phyloP scores from a whole-genome alignment of 2,888 invertebrate species.

The Parthenolecanium corni region DNA sequence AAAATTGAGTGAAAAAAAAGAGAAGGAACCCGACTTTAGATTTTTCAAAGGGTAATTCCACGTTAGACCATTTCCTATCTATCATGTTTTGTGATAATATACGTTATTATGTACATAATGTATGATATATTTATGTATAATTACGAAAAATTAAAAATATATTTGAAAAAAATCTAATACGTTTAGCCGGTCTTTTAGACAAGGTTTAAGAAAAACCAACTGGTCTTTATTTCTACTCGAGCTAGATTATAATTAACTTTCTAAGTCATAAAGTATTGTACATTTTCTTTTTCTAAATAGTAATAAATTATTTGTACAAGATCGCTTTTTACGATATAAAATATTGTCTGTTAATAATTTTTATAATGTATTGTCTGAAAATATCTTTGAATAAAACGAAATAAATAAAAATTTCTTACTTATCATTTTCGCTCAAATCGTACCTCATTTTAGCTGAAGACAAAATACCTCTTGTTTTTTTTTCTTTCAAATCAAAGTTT shows the following conservation, averaged over 20 bases:
- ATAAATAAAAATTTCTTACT: conserved; percentile 17
- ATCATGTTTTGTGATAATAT: conserved; percentile 27
- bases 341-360: conserved; percentile 28
- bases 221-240: conserved; percentile 28
- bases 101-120: conserved; percentile 26
- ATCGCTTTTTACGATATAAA: conserved; percentile 27
- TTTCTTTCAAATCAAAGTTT: no score
- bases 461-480: no score
- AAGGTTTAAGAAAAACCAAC: conserved; percentile 23
- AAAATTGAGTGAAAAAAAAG: conserved; percentile 10
- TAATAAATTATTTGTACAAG: conserved; percentile 28
- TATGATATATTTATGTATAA: conserved; percentile 25
- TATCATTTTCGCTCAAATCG: no score
- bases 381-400: conserved; percentile 27
- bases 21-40: conserved; percentile 16
- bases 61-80: conserved; percentile 27
- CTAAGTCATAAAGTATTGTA: conserved; percentile 27
- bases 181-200: conserved; percentile 24
- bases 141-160: conserved; percentile 20
- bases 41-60: conserved; percentile 23
- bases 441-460: no score
- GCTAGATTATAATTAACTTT: conserved; percentile 28
- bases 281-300: conserved; percentile 28
- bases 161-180: conserved; percentile 7
- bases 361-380: conserved; percentile 27